These are phyloP conservation scores for Tinea semifulvella DNA, from an alignment of 2,888 invertebrate genomes.

Conservation along the genomic window DNA sequence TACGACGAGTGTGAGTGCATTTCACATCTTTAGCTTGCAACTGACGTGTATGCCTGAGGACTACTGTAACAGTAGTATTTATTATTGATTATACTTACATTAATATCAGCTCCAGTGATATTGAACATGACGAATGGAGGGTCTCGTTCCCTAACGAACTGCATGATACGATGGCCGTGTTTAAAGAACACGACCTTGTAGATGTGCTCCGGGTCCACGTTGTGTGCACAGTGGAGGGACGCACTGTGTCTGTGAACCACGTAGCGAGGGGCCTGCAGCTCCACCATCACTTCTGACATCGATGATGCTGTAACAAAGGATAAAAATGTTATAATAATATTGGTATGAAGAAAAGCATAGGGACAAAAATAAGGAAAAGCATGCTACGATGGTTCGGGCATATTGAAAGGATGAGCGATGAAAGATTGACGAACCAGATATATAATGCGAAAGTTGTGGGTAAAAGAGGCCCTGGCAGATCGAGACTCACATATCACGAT, in stretches of 20 bases:
- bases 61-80: too few species aligned
- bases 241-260: conserved; percentile 76
- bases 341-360: too few species aligned
- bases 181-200: conserved; percentile 73
- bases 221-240: conserved; percentile 76
- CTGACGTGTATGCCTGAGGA: too few species aligned
- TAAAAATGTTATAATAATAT: background rate
- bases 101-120: conserved; percentile 73
- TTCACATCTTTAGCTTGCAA: too few species aligned
- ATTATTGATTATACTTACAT: conserved; percentile 71
- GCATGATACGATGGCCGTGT: conserved; percentile 73
- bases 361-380: too few species aligned
- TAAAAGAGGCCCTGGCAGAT: too few species aligned
- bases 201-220: conserved; percentile 74
- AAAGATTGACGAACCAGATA: too few species aligned
- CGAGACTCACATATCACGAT: too few species aligned
- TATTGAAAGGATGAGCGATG: too few species aligned
- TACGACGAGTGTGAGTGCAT: too few species aligned
- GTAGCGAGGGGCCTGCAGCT: conserved; percentile 73
- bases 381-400: too few species aligned
- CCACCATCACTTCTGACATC: conserved; percentile 68
- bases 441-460: too few species aligned
- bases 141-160: conserved; percentile 78
- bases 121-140: conserved; percentile 75
- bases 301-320: conserved; percentile 38